Conservation (phyloP, 2,113 vertebrate species). For the Dryoscopus gambensis region DNA sequence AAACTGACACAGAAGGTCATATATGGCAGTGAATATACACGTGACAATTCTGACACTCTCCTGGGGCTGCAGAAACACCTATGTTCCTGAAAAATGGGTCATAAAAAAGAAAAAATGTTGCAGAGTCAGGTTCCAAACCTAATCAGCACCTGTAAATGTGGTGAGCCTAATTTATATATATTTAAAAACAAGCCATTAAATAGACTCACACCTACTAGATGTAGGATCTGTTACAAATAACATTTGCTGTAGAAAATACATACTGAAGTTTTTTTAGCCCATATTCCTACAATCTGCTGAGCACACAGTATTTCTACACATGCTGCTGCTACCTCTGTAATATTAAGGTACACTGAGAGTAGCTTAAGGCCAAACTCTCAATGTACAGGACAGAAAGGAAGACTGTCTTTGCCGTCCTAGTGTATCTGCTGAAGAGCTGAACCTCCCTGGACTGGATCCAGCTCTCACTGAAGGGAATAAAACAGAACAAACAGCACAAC, state of each 20-base stretch:
- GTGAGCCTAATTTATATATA: neutral
- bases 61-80: neutral
- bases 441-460: neutral
- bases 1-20: neutral
- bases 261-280: neutral
- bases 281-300: neutral
- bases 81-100: neutral
- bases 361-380: neutral
- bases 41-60: neutral
- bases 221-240: neutral
- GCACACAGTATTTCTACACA: neutral
- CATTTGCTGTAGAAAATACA: neutral
- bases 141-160: neutral
- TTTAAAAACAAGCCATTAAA: neutral
- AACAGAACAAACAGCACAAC: neutral
- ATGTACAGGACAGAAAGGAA: neutral
- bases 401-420: neutral
- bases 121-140: neutral
- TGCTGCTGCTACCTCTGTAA: neutral
- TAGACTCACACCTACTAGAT: neutral
- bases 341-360: neutral
- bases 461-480: neutral
- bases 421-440: neutral
- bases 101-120: neutral
- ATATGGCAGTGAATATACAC: neutral